Conservation (phyloP, 2,888 invertebrate species). For the Apotomis betuletana region DNA sequence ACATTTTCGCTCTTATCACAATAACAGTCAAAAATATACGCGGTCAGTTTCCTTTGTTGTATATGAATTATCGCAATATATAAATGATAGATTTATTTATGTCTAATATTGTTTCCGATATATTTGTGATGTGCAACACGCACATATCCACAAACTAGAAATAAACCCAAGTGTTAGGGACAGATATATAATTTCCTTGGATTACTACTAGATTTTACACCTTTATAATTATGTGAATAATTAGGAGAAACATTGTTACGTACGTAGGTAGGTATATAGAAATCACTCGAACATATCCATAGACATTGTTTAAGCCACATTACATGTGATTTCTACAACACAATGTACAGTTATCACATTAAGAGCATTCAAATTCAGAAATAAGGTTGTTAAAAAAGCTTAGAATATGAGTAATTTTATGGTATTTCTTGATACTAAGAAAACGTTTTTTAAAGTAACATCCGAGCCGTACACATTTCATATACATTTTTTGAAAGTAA, state of each 20-base stretch:
- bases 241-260: background rate
- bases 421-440: constrained; percentile 3
- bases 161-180: background rate
- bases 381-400: constrained; percentile 35
- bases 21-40: too few species aligned
- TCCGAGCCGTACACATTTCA: background rate
- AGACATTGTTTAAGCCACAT: too few species aligned
- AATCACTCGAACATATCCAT: background rate
- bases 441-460: background rate
- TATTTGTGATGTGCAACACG: background rate
- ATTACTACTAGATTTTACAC: background rate
- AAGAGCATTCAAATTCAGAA: constrained; percentile 19
- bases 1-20: too few species aligned
- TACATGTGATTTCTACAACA: constrained; percentile 5
- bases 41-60: too few species aligned
- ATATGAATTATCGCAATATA: too few species aligned
- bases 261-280: background rate
- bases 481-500: background rate
- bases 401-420: constrained; percentile 31
- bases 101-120: background rate
- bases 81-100: too few species aligned
- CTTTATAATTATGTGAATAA: background rate
- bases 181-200: background rate
- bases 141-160: background rate
- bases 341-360: constrained; percentile 14